A percentile compares a stretch with the other conserved stretches of the same genome.
phyloP scores from a whole-genome alignment of 2,797 vertebrate species.

The Siniperca obscura region DNA sequence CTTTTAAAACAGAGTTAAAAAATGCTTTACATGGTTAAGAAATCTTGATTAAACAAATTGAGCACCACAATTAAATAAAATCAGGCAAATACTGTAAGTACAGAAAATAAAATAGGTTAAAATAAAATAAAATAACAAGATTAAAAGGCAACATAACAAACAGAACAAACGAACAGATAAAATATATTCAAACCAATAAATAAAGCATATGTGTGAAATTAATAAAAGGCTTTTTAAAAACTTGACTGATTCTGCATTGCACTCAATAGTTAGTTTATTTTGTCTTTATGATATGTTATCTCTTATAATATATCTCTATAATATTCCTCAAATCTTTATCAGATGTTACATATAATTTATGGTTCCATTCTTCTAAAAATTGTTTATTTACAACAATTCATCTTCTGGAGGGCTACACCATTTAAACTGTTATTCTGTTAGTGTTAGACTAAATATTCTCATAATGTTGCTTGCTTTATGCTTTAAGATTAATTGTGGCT shows the following conservation, averaged over 20 bases:
- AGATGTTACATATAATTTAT: conserved; percentile 12
- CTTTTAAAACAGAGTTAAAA: not conserved
- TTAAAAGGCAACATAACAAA: not conserved
- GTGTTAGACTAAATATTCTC: conserved; percentile 29
- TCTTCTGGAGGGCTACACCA: conserved; percentile 9
- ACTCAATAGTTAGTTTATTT: not conserved
- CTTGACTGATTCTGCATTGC: not conserved
- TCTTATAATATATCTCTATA: not conserved
- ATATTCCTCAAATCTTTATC: conserved; percentile 23
- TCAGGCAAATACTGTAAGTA: too few relatives aligned
- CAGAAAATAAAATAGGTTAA: not conserved
- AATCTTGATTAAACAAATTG: too few relatives aligned
- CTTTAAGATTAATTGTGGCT: conserved; percentile 45
- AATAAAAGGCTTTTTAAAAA: not conserved
- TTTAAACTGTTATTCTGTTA: conserved; percentile 17
- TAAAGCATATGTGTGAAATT: not conserved
- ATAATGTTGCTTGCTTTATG: conserved; percentile 29
- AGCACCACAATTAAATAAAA: too few relatives aligned
- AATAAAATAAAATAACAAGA: not conserved
- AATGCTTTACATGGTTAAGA: too few relatives aligned
- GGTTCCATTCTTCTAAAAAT: conserved; percentile 19
- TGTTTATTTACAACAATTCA: conserved; percentile 39
- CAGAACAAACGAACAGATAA: not conserved
- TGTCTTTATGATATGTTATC: not conserved
- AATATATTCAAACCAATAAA: not conserved